A percentile compares a stretch with the other conserved stretches of the same genome.
Evolutionary conservation across 2,113 vertebrate species (phyloP).

Genomic region (Malurus melanocephalus): DNA sequence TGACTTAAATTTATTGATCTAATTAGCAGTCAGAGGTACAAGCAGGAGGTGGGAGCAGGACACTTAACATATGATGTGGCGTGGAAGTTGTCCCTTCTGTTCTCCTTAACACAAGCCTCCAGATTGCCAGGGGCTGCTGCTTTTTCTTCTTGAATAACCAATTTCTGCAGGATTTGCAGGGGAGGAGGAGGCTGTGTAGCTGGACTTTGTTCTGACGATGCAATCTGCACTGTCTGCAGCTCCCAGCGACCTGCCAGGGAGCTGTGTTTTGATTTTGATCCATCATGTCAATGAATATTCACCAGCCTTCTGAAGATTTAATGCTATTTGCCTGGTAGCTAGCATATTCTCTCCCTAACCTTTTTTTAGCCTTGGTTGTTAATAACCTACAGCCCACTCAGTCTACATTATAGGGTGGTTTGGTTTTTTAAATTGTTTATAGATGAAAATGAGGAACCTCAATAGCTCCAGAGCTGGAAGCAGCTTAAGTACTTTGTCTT

Average conservation of each 20-base stretch:
- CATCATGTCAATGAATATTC: constrained; percentile 34
- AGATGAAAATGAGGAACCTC: constrained; percentile 32
- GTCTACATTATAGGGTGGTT: background rate
- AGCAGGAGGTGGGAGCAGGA: background rate
- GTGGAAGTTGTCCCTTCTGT: background rate
- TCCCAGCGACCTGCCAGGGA: background rate
- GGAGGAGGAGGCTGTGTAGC: background rate
- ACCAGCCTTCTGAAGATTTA: constrained; percentile 27
- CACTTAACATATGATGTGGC: background rate
- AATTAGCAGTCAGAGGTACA: constrained; percentile 36
- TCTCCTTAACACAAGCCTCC: background rate
- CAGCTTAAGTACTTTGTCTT: constrained; percentile 1
- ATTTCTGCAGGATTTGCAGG: constrained; percentile 15
- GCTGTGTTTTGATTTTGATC: constrained; percentile 30
- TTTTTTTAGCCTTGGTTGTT: constrained; percentile 21
- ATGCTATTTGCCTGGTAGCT: constrained; percentile 26
- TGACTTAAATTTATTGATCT: constrained; percentile 43
- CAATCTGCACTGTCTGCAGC: background rate
- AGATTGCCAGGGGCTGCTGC: background rate
- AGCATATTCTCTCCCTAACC: background rate
- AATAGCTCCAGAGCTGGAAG: constrained; percentile 4
- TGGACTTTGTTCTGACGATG: background rate
- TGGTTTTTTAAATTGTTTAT: constrained; percentile 15
- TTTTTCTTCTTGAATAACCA: background rate
- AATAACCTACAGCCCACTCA: constrained; percentile 21